Conservation (phyloP, 2,113 vertebrate species). For the Nanger granti region DNA sequence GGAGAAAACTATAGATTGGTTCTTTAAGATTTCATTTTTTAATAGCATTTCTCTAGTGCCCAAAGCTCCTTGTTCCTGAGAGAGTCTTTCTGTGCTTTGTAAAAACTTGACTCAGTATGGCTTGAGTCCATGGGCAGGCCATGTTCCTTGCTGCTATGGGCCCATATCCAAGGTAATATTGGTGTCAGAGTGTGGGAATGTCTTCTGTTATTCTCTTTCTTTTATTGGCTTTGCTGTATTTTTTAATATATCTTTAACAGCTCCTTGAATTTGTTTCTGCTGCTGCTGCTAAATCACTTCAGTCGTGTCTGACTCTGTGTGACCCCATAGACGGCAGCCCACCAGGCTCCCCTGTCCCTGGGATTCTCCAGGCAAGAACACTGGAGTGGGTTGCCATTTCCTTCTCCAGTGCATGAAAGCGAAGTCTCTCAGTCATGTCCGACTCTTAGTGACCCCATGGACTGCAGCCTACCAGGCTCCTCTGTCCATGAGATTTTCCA, state of each 20-base stretch:
- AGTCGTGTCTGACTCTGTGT: too few species aligned
- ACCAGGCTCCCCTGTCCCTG: too few species aligned
- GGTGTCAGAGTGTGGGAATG: not conserved
- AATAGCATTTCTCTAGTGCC: not conserved
- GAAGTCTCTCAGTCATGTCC: too few species aligned
- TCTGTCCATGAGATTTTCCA: too few species aligned
- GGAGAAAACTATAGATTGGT: not conserved
- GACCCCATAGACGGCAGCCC: too few species aligned
- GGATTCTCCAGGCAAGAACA: too few species aligned
- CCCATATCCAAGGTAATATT: conserved; percentile 8
- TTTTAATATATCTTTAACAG: conserved; percentile 71
- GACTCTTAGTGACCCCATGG: too few species aligned
- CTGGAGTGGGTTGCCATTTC: too few species aligned
- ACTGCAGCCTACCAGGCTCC: too few species aligned
- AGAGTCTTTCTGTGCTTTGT: not conserved
- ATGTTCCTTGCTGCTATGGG: not conserved
- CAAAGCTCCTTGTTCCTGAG: not conserved
- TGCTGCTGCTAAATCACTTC: too few species aligned
- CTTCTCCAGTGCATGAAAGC: too few species aligned
- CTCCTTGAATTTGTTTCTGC: conserved; percentile 70
- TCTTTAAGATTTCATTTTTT: not conserved
- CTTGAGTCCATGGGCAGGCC: not conserved
- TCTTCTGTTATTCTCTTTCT: conserved; percentile 16
- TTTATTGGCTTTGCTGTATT: conserved; percentile 71
- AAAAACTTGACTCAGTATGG: not conserved